Percentiles rank a stretch among this genome's conserved stretches.
Evolutionary conservation across 2,797 vertebrate genomes (phyloP).

Genomic region (Notolabrus celidotus): DNA sequence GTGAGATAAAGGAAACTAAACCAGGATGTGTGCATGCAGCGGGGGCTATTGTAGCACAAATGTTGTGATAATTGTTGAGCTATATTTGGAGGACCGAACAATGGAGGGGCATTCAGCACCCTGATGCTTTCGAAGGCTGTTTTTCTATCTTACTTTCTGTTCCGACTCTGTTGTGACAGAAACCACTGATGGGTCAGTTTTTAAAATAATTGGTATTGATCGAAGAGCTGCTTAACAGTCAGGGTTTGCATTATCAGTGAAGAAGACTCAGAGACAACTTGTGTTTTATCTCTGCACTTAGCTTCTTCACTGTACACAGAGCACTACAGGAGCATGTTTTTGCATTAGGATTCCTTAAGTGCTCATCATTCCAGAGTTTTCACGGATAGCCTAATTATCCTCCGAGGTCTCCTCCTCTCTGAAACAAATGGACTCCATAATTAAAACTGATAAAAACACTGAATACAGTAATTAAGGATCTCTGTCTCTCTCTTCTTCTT

Average conservation of each 20-base stretch:
- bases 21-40: slow-evolving; percentile 13
- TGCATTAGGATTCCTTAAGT: neutral
- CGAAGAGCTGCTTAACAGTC: neutral
- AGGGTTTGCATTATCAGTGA: neutral
- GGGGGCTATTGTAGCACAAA: slow-evolving; percentile 11
- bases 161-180: neutral
- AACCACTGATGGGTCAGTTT: neutral
- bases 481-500: neutral
- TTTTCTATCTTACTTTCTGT: no score
- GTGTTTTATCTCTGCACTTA: neutral
- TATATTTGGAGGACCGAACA: slow-evolving; percentile 34
- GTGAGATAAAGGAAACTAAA: slow-evolving; percentile 17
- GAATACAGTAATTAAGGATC: neutral
- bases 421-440: slow-evolving; percentile 1
- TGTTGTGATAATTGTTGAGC: slow-evolving; percentile 13
- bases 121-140: slow-evolving; percentile 25
- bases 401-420: slow-evolving; percentile 2
- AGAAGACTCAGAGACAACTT: neutral
- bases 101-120: neutral
- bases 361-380: neutral
- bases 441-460: slow-evolving; percentile 4
- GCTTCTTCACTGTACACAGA: neutral
- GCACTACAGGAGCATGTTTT: neutral
- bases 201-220: neutral
- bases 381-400: neutral